Evolutionary conservation across 2,113 vertebrate genomes (phyloP), one percentile per base, ranked within the genome.

Genomic region (Syrrhaptes paradoxus): DNA sequence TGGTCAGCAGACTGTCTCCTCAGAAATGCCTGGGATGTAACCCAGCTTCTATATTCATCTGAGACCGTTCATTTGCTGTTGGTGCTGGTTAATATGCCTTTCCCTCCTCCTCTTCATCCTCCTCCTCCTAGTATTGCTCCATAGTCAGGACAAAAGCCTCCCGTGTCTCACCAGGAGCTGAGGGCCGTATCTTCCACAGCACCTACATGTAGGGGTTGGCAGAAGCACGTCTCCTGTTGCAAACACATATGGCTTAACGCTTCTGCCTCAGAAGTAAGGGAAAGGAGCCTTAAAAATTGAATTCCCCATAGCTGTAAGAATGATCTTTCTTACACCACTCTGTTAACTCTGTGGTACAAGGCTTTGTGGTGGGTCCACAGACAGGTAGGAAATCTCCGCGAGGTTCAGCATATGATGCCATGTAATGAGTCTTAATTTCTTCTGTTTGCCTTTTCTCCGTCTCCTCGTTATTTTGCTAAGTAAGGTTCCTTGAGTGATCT

Each of bases 1-100:
- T 20, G 29, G 28, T 31, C 48, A 24, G 80, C 36, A 89, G 62
- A 13, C 19, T 19, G 17, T 22, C 20, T 68, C 34, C 41, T 7
- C 28, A 13, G 0, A 2, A 22, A 32, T 1, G 1, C 19, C 66
- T 67, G 73, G 41, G 26, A 5, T 68, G 41, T 41, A 38, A 79
- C 18, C 32, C 21, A 15, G 22, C 28, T n/a, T 68, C 28, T 57
- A 9, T 55, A 59, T n/a, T 43, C 13, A 34, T 13, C 28, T 61
- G 62, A 34, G 54, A 46, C 49, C 0, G 0, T 49, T 84, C 3
- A 2, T 85, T 61, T 34, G 28, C 36, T 41, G 34, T 13, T 61
- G 57, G 28, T 55, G 58, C 32, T 77, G 57, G 32, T 55, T 71
- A n/a, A 31, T 19, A 9, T 6, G 18, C 46, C 20, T 65, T 58